Evolutionary conservation across 2,113 vertebrate genomes (phyloP).

Genomic region (Stigmatopora nigra): DNA sequence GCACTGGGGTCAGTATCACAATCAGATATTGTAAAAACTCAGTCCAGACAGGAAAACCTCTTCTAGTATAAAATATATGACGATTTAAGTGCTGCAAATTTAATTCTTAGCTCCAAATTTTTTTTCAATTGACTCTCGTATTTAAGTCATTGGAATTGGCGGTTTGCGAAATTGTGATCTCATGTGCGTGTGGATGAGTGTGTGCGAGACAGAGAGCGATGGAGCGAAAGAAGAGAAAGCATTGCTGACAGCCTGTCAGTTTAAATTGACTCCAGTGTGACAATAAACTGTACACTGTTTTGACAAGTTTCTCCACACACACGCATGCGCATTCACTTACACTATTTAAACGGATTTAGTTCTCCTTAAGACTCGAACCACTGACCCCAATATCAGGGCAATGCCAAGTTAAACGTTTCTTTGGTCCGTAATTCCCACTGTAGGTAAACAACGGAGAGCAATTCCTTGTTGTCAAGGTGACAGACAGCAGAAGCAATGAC

Average conservation of each 20-base stretch:
- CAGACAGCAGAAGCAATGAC: not conserved
- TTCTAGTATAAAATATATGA: not conserved
- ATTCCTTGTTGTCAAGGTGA: conserved; percentile 20
- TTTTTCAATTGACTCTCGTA: not conserved
- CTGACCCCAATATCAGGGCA: not conserved
- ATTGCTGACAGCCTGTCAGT: conserved; percentile 56
- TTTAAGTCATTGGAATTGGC: not conserved
- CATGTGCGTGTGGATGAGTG: not conserved
- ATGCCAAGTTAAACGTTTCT: not conserved
- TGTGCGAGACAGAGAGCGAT: not conserved
- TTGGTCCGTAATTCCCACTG: not conserved
- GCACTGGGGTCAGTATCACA: no score
- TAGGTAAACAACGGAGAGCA: conserved; percentile 4
- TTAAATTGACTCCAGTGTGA: conserved; percentile 43
- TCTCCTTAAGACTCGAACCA: not conserved
- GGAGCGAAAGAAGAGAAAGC: conserved; percentile 26
- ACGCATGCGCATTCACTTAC: conserved; percentile 17
- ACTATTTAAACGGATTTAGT: not conserved
- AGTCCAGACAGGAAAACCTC: no score
- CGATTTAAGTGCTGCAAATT: not conserved
- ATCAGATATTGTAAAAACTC: no score
- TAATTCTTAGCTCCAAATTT: not conserved
- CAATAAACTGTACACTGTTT: conserved; percentile 38
- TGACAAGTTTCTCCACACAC: conserved; percentile 39
- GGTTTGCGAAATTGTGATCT: not conserved